phyloP scores from a whole-genome alignment of 2,113 vertebrate species.

The Malurus alboscapulatus region DNA sequence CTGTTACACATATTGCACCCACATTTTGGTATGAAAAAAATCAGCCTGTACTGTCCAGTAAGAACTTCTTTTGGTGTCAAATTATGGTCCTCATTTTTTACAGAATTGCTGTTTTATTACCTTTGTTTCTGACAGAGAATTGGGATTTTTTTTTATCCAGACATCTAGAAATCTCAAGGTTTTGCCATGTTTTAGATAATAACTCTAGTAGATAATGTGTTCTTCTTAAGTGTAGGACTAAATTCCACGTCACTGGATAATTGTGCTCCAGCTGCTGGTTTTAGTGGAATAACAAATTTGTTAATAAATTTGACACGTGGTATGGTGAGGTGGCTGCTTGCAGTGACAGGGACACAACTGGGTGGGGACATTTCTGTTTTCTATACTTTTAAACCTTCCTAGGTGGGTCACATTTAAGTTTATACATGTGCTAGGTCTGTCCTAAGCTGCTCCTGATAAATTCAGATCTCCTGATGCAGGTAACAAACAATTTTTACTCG shows the following conservation, averaged over 20 bases:
- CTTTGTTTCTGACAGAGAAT: neutral
- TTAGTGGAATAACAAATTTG: neutral
- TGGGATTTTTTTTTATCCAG: neutral
- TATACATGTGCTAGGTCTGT: rapidly evolving
- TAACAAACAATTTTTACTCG: neutral
- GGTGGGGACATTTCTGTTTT: neutral
- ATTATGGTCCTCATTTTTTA: neutral
- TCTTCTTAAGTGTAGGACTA: no score
- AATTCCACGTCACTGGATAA: neutral
- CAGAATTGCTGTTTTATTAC: neutral
- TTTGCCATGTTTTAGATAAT: neutral
- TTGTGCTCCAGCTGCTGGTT: neutral
- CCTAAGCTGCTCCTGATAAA: neutral
- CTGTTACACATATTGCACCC: neutral
- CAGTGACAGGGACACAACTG: no score
- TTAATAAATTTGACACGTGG: neutral
- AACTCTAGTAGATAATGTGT: neutral
- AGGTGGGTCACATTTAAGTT: neutral
- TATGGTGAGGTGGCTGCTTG: neutral
- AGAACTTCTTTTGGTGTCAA: neutral
- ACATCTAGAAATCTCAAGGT: neutral
- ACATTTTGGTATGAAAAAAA: neutral
- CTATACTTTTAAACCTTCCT: rapidly evolving
- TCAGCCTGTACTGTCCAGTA: neutral
- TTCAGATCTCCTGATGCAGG: neutral